These are phyloP conservation scores for Himalopsyche kuldschensis DNA, from an alignment of 2,888 invertebrate species.

Conservation along the genomic window DNA sequence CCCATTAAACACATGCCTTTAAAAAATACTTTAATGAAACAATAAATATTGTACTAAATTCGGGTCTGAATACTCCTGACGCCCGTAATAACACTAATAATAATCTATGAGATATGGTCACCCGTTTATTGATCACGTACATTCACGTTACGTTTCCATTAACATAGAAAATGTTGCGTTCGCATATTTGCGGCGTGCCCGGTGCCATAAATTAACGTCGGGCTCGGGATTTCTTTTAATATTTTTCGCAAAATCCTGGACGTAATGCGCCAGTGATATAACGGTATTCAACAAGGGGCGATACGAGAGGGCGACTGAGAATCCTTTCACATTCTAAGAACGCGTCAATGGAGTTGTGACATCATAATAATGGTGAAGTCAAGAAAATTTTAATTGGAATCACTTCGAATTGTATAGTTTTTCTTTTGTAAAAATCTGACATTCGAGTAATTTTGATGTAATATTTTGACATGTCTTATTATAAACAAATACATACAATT, in stretches of 20 bases:
- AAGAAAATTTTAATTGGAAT: too few relatives aligned
- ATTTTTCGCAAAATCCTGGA: conserved; percentile 1
- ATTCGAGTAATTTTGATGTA: too few relatives aligned
- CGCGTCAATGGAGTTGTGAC: too few relatives aligned
- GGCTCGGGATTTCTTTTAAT: conserved; percentile 9
- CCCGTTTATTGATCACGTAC: not conserved
- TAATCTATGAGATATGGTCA: not conserved
- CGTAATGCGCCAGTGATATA: not conserved
- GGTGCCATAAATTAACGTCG: conserved; percentile 7
- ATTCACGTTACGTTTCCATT: not conserved
- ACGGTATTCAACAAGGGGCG: not conserved
- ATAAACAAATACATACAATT: too few relatives aligned
- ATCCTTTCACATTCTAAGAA: too few relatives aligned
- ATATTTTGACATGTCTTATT: too few relatives aligned
- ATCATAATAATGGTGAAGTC: too few relatives aligned
- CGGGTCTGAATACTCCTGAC: not conserved
- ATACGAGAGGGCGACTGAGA: not conserved
- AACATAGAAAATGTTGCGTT: not conserved
- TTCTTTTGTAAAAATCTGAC: too few relatives aligned
- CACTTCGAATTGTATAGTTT: not conserved
- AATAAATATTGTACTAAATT: not conserved
- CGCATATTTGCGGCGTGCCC: not conserved
- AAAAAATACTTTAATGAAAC: not conserved
- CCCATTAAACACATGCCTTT: too few relatives aligned
- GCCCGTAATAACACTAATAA: not conserved